phyloP scores from a whole-genome alignment of 2,888 invertebrate genomes.

The Ypsolopha sequella region DNA sequence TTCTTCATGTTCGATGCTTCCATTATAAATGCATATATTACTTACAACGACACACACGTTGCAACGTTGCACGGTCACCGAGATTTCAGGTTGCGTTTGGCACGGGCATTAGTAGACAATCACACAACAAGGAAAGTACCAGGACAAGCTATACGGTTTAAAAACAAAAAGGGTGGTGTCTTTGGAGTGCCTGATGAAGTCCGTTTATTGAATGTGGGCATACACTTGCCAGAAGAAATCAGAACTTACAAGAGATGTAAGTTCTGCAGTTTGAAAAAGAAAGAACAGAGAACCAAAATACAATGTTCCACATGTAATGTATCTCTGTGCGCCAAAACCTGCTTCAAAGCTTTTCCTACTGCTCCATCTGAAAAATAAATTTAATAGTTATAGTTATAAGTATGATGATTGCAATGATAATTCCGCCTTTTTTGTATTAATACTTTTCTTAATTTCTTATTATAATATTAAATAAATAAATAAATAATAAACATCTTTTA shows the following conservation, averaged over 20 bases:
- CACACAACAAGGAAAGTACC: too few species aligned
- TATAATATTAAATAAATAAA: background rate
- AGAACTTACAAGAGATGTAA: slow-evolving; percentile 10
- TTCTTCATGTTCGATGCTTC: slow-evolving; percentile 15
- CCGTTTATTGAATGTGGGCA: slow-evolving; percentile 10
- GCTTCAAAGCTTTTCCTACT: slow-evolving; percentile 2
- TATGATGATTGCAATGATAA: background rate
- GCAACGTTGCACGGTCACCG: slow-evolving; percentile 5
- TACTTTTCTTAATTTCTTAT: background rate
- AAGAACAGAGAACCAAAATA: slow-evolving; percentile 9
- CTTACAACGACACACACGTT: slow-evolving; percentile 11
- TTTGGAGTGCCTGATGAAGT: slow-evolving; percentile 11
- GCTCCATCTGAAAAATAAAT: slow-evolving; percentile 1
- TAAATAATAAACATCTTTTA: too few species aligned
- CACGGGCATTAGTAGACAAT: slow-evolving; percentile 5
- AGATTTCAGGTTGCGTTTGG: slow-evolving; percentile 8
- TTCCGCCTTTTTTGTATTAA: background rate
- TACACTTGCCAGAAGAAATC: slow-evolving; percentile 8
- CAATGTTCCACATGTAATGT: slow-evolving; percentile 5
- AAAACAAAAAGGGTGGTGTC: too few species aligned
- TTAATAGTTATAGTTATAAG: background rate
- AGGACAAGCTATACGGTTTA: too few species aligned
- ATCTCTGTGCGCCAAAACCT: slow-evolving; percentile 1
- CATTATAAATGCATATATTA: slow-evolving; percentile 10
- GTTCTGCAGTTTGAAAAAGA: slow-evolving; percentile 9